Evolutionary conservation across 2,797 vertebrate genomes (phyloP).

Genomic region (Malacoctenus gilli): DNA sequence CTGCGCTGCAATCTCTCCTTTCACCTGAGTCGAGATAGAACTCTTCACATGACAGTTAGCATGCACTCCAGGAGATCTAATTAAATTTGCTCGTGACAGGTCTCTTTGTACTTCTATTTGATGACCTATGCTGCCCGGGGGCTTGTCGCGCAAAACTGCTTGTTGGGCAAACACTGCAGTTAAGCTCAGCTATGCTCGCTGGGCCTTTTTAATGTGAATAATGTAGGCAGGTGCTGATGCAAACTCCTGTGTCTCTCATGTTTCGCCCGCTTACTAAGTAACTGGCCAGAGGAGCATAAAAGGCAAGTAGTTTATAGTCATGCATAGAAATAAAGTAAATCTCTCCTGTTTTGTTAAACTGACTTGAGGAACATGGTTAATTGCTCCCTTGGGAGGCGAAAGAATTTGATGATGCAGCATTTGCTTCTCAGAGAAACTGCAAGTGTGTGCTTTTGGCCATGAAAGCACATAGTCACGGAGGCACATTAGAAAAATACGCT

Average conservation of each 20-base stretch:
- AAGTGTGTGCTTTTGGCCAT: conserved; percentile 19
- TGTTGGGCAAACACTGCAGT: conserved; percentile 31
- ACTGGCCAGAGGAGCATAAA: conserved; percentile 16
- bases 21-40: background rate
- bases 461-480: conserved; percentile 39
- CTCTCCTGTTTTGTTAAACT: conserved; percentile 19
- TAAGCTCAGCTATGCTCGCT: conserved; percentile 31
- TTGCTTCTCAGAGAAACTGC: conserved; percentile 20
- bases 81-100: conserved; percentile 32
- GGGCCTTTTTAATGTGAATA: conserved; percentile 34
- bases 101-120: conserved; percentile 44
- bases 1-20: background rate
- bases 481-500: conserved; percentile 40
- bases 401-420: conserved; percentile 11
- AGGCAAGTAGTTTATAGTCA: conserved; percentile 29
- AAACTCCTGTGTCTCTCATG: conserved; percentile 28
- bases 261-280: conserved; percentile 32
- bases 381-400: background rate
- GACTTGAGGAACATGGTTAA: conserved; percentile 21
- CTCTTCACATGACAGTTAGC: conserved; percentile 25
- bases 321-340: conserved; percentile 36
- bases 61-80: conserved; percentile 25
- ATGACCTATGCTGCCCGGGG: conserved; percentile 41
- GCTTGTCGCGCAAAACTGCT: conserved; percentile 37
- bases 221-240: conserved; percentile 37